Conservation (phyloP, 2,888 invertebrate species). For the Arctia plantaginis region DNA sequence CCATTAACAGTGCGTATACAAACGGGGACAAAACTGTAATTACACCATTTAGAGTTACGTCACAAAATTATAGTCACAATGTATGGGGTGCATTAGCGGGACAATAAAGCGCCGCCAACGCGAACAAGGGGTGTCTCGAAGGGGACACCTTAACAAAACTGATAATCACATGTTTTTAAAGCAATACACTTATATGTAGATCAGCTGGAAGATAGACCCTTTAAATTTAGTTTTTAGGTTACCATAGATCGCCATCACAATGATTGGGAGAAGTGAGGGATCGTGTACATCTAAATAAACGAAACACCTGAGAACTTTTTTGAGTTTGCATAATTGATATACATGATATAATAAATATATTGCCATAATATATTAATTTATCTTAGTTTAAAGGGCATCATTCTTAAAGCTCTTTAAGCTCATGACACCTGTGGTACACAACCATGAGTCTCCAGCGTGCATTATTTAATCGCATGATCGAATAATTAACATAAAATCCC, state of each 20-base stretch:
- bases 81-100: slow-evolving; percentile 77
- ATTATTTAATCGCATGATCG: slow-evolving; percentile 40
- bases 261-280: background rate
- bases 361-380: background rate
- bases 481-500: slow-evolving; percentile 51
- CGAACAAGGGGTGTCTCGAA: slow-evolving; percentile 34
- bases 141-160: slow-evolving; percentile 55
- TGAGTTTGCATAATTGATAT: background rate
- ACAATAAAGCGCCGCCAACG: slow-evolving; percentile 62
- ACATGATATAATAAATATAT: background rate
- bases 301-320: background rate
- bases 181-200: slow-evolving; percentile 31
- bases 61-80: slow-evolving; percentile 76
- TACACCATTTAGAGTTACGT: slow-evolving; percentile 78
- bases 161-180: slow-evolving; percentile 48
- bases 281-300: background rate
- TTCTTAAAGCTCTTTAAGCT: background rate
- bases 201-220: slow-evolving; percentile 12
- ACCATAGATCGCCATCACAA: background rate
- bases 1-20: slow-evolving; percentile 68
- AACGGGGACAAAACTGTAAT: slow-evolving; percentile 78
- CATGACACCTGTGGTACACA: slow-evolving; percentile 7
- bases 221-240: slow-evolving; percentile 7
- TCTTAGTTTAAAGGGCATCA: background rate
- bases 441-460: slow-evolving; percentile 4